Base-by-base conservation (phyloP, 2,888 invertebrate species). In the Mechanitis messenoides region DNA sequence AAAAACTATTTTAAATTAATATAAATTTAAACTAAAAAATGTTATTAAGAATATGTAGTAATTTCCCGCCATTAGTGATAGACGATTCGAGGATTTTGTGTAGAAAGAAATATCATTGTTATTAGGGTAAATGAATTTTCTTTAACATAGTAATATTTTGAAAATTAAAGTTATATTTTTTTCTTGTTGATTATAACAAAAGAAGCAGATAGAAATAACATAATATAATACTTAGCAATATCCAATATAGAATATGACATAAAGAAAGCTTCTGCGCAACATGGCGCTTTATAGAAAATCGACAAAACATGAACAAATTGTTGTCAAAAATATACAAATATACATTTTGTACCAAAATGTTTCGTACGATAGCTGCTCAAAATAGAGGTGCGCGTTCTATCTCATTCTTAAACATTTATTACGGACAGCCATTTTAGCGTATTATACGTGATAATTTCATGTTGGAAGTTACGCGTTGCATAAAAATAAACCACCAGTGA, bases 401-500 rank as follows among this genome's bases (percentile, higher is more conserved):
- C 64, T 63, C 56, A 70, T 61, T 60, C 12, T 63, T 53, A 63
- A 60, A 64, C 66, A 63, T 45, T 65, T 60, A 64, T 64, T 68
- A 62, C 55, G 64, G 62, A 59, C 68, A 73, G 71, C 75, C 75
- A 77, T 72, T 76, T 65, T 63, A 55, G 71, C 70, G 74, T 70
- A 72, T 64, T 66, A 77, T 81, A 83, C 74, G 77, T 83, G 81
- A 71, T 77, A 72, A 70, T 71, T 72, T 62, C 63, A 67, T 69
- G 71, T 62, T 66, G 60, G 64, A 69, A 75, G 68, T 71, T 71
- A 69, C 68, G 71, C 73, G 66, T 74, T 71, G 72, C 73, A 80
- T 75, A 83, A 81, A 83, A 83, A 83, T 83, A 83, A 81, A 82
- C 76, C 78, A 84, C 68, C 77, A 84, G 77, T 80, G 68, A 64